These are phyloP conservation scores for Gallinago solitaria DNA, from an alignment of 2,797 vertebrate genomes.

Conservation along the genomic window DNA sequence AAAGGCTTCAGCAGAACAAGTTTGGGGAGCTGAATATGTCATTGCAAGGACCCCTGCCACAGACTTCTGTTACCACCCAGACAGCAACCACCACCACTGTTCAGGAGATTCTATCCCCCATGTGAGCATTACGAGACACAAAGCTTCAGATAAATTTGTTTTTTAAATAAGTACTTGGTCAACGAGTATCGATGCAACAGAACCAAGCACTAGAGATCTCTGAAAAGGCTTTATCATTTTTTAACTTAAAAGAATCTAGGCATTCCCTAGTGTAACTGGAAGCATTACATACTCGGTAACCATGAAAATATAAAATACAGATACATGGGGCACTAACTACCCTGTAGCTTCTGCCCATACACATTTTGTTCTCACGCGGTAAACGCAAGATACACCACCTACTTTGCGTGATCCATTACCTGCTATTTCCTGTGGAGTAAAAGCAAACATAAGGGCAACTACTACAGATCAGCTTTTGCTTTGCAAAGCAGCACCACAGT, in stretches of 20 bases:
- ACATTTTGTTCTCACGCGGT: not conserved
- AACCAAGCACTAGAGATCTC: not conserved
- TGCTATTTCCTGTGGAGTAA: not conserved
- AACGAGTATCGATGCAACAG: not conserved
- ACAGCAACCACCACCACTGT: not conserved
- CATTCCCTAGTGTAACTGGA: not conserved
- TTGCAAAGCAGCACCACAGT: not conserved
- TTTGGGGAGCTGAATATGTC: not conserved
- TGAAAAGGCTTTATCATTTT: not conserved
- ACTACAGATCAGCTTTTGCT: not conserved
- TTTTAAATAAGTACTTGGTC: not conserved
- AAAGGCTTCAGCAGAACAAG: not conserved
- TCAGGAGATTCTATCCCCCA: not conserved
- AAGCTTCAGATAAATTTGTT: not conserved
- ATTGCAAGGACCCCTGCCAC: not conserved
- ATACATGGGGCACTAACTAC: not conserved
- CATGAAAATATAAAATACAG: not conserved
- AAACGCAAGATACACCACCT: not conserved
- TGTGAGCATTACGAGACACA: fast-evolving
- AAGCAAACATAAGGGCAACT: not conserved
- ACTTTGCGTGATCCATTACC: not conserved
- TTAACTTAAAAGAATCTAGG: not conserved
- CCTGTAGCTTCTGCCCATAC: not conserved
- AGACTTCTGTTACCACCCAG: not conserved
- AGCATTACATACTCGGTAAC: not conserved